Conservation (phyloP, 2,888 invertebrate genomes). For the Papilio protenor region DNA sequence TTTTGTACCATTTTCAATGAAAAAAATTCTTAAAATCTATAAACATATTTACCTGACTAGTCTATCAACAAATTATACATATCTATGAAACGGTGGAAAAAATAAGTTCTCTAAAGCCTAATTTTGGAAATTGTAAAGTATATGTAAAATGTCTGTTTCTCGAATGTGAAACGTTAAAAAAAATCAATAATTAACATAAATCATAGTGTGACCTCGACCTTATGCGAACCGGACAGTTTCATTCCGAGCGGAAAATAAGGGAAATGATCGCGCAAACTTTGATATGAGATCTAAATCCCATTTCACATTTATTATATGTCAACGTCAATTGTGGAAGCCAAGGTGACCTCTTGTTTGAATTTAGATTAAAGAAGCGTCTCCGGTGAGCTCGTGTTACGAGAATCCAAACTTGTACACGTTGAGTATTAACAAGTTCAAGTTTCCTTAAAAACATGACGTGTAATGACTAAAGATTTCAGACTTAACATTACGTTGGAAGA, state of each 20-base stretch:
- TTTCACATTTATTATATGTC: constrained; percentile 44
- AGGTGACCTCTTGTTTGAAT: constrained; percentile 1
- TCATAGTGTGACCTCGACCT: constrained; percentile 44
- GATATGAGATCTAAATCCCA: constrained; percentile 54
- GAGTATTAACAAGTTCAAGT: too few species aligned
- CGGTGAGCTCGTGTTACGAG: background rate
- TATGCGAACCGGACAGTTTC: constrained; percentile 50
- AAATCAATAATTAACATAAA: background rate
- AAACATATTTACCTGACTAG: too few species aligned
- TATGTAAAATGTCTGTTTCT: too few species aligned
- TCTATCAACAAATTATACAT: too few species aligned
- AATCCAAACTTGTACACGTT: background rate
- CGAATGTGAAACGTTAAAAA: too few species aligned
- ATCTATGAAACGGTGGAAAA: too few species aligned
- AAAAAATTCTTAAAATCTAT: too few species aligned
- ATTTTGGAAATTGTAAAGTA: too few species aligned
- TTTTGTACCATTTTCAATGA: background rate
- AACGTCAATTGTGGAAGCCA: constrained; percentile 6
- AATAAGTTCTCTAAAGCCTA: too few species aligned
- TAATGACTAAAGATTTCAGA: background rate
- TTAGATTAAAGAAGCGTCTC: background rate
- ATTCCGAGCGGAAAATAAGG: constrained; percentile 54
- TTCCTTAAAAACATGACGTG: background rate
- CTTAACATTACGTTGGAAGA: background rate
- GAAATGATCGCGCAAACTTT: constrained; percentile 53